Base-by-base conservation (phyloP, 2,888 invertebrate species). In the Belgica antarctica region DNA sequence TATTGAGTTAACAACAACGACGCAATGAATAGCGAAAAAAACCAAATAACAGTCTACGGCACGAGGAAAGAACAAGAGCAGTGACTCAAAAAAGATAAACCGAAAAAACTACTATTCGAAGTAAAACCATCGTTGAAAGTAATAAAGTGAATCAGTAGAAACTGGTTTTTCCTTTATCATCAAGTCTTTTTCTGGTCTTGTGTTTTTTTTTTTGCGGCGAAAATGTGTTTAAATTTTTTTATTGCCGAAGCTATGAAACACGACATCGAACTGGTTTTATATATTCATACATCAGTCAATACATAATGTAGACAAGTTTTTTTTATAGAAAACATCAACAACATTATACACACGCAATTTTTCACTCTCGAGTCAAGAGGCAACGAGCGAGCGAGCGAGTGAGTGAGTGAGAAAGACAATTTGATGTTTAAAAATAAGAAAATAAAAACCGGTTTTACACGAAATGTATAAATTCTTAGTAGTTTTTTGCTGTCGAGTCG, bases 371-470 rank as follows among this genome's bases (percentile, higher is more conserved):
- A 52, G 52, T 52, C 52, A 52, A n/a, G 12, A 52, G 15, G 15
- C 41, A 41, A 41, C 41, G 52, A 52, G 22, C 22, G 17, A 52
- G 19, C 19, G 52, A 22, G 52, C 17, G 46, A 46, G 46, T n/a
- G 46, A 46, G 34, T 7, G 34, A 46, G 4, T 15, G 15, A 52
- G 52, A 52, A n/a, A 52, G 17, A 41, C 31, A 31, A 7, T 7
- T 41, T 41, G 4, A 12, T 41, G 19, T 52, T 52, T 41, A 52
- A 52, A 52, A 52, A 52, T 19, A 52, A 2, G 22, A 17, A 17
- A n/a, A n/a, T n/a, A n/a, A n/a, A 52, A 52, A 52, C 52, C 52
- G 52, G 52, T 52, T 52, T 52, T n/a, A 52, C 41, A 22, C 19
- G 22, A 52, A 22, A 22, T 52, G 52, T n/a, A 52, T 52, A 52